phyloP scores from a whole-genome alignment of 2,797 vertebrate genomes.

The Myotis myotis region DNA sequence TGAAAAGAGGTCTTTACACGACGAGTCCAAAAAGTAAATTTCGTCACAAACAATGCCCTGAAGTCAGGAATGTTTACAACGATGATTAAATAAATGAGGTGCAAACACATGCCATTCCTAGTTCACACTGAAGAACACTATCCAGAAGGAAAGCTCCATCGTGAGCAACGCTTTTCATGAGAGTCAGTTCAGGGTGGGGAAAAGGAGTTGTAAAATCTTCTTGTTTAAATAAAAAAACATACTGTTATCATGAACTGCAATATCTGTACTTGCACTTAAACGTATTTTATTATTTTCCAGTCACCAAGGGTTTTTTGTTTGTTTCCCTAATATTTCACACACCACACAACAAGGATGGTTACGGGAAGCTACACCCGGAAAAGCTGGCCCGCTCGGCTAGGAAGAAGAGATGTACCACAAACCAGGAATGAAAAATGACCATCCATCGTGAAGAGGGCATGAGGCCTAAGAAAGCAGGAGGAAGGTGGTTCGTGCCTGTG shows the following conservation, averaged over 20 bases:
- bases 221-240: conserved; percentile 9
- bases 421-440: background rate
- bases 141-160: background rate
- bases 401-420: background rate
- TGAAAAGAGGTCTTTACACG: background rate
- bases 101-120: background rate
- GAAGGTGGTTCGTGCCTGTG: background rate
- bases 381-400: background rate
- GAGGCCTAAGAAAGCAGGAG: background rate
- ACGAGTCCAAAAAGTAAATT: background rate
- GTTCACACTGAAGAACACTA: background rate
- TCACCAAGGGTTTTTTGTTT: background rate
- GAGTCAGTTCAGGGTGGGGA: background rate
- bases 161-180: background rate
- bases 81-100: background rate
- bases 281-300: background rate
- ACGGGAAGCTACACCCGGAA: background rate
- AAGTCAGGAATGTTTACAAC: background rate
- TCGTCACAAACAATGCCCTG: background rate
- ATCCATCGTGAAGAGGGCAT: background rate
- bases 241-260: background rate
- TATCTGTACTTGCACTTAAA: background rate
- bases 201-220: background rate
- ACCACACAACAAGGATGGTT: background rate
- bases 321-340: background rate